Base-by-base conservation (phyloP, 1,140 invertebrate genomes). In the Macrobrachium nipponense region DNA sequence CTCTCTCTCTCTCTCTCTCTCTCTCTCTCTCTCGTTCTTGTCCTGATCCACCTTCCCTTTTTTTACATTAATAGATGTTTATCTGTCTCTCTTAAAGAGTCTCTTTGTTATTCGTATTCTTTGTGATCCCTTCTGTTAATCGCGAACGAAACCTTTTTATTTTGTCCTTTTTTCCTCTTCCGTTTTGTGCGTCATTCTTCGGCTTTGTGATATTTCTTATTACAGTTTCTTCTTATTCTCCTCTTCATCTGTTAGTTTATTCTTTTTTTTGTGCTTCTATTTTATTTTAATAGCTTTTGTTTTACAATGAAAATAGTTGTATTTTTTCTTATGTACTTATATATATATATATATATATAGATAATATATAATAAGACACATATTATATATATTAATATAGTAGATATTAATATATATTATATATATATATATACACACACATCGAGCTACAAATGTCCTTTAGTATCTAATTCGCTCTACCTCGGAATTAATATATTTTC, bases 21-120 rank as follows among this genome's bases (percentile, higher is more conserved):
- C 64, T 68, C 64, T n/a, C 64, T 68, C 64, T 68, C 64, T n/a
- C 17, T 68, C 64, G 20, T 18, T 68, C 64, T n/a, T n/a, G n/a
- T n/a, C n/a, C n/a, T n/a, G n/a, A 12, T 66, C 64, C 15, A 8
- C 15, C 64, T 36, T 66, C 6, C 15, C 64, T 10, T 23, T 66
- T 23, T 66, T 23, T 66, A 0, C 12, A 2, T 66, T 23, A 20
- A 23, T 66, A 66, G 18, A n/a, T 66, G 18, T 66, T 23, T 66
- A 23, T 66, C 64, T 66, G 18, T 66, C 17, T 66, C 62, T 66
- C 7, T 66, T n/a, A n/a, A n/a, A n/a, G n/a, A n/a, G 18, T 66
- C 18, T 66, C 64, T 66, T 20, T 66, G 18, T 66, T 20, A 15
- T 20, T 17, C 64, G 4, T 6, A 20, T 23, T 66, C 18, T 66